Percentiles rank a stretch among this genome's conserved stretches.
These are phyloP conservation scores for Eubasilissa regina DNA, from an alignment of 1,140 invertebrate species.

Conservation along the genomic window DNA sequence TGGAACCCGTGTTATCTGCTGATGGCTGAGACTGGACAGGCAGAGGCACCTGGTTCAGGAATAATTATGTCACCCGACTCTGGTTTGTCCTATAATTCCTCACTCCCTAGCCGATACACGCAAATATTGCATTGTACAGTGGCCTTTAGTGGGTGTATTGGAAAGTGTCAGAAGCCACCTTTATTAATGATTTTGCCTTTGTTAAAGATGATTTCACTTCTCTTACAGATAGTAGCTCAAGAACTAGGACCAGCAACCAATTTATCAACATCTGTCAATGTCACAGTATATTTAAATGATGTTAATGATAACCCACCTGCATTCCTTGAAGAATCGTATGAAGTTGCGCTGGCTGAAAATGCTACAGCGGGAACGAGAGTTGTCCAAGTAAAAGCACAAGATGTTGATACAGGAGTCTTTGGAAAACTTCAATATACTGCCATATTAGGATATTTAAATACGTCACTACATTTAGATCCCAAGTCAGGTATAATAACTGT, in stretches of 20 bases:
- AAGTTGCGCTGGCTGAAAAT: slow-evolving; percentile 85
- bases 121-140: too few species aligned
- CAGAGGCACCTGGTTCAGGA: too few species aligned
- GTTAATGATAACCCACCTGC: slow-evolving; percentile 92
- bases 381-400: slow-evolving; percentile 82
- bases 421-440: slow-evolving; percentile 84
- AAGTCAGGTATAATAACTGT: slow-evolving; percentile 86
- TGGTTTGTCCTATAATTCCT: too few species aligned
- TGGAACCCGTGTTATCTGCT: too few species aligned
- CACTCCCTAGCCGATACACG: too few species aligned
- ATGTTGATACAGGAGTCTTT: slow-evolving; percentile 81
- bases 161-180: too few species aligned
- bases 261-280: slow-evolving; percentile 80
- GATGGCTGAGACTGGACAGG: too few species aligned
- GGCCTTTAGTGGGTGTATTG: too few species aligned
- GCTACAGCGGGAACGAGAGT: slow-evolving; percentile 82
- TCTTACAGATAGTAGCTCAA: slow-evolving; percentile 80
- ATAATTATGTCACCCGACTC: too few species aligned
- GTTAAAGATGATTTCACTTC: slow-evolving; percentile 18
- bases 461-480: slow-evolving; percentile 84
- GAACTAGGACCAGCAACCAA: slow-evolving; percentile 84
- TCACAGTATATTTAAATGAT: slow-evolving; percentile 88
- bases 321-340: slow-evolving; percentile 83
- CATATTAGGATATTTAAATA: slow-evolving; percentile 82
- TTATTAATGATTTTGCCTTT: neutral